Evolutionary conservation across 2,888 invertebrate genomes (phyloP).

Genomic region (Sphaerophoria rueppellii): DNA sequence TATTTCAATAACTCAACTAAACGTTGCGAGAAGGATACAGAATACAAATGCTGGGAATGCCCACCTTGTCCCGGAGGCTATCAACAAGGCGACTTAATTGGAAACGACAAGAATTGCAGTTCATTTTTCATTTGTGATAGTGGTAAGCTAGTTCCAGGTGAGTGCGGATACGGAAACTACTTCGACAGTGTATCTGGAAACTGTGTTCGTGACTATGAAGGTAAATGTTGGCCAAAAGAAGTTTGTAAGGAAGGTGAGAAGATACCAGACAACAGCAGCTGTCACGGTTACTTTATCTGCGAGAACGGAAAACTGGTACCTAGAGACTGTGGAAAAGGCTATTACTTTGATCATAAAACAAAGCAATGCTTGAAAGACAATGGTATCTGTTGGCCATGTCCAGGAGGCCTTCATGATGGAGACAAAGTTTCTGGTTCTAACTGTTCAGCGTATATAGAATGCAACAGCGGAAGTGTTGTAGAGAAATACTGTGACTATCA

Average conservation of each 20-base stretch:
- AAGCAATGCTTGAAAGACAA: background rate
- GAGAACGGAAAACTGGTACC: constrained; percentile 27
- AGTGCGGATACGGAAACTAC: constrained; percentile 46
- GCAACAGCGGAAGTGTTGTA: no score
- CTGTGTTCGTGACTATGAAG: constrained; percentile 32
- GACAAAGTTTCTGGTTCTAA: no score
- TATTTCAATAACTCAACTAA: no score
- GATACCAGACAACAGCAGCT: background rate
- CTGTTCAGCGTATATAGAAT: no score
- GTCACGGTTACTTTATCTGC: constrained; percentile 42
- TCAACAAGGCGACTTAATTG: constrained; percentile 27
- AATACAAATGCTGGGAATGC: no score
- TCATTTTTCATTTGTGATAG: constrained; percentile 1
- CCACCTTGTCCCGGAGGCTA: constrained; percentile 42
- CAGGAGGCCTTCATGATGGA: background rate
- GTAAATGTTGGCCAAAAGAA: constrained; percentile 52
- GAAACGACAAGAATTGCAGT: no score
- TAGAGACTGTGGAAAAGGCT: constrained; percentile 30
- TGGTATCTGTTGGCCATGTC: constrained; percentile 7
- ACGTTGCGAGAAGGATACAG: no score
- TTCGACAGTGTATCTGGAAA: constrained; percentile 10
- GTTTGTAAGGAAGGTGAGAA: constrained; percentile 31
- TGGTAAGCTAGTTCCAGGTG: constrained; percentile 31
- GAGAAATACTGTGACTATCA: no score
- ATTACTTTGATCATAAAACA: constrained; percentile 24